Evolutionary conservation across 2,888 invertebrate species (phyloP), one percentile per base, ranked within the genome.

Genomic region (Ellobium chinense): DNA sequence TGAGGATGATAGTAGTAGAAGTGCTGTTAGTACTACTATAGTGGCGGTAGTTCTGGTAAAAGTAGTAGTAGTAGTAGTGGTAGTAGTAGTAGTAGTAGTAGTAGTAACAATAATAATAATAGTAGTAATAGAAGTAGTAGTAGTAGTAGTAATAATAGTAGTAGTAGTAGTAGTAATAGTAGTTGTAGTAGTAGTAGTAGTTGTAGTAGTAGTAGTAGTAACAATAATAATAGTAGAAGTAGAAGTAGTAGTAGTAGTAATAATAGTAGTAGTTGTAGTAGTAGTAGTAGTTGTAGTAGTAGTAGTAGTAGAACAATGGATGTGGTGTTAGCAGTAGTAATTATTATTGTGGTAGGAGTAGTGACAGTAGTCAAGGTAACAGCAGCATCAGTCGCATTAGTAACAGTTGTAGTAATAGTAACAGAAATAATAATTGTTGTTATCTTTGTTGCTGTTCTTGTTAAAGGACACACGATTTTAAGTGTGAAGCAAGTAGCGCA

Each of bases 31-130:
- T 24, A 66, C 7, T 24, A 66, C 7, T 24, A 66, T 66, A 34
- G 66, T 66, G 34, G 36, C 31, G 31, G 66, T n/a, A n/a, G n/a
- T n/a, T n/a, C n/a, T n/a, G n/a, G n/a, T n/a, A n/a, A n/a, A n/a
- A n/a, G n/a, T n/a, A n/a, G n/a, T 66, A 66, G 66, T 66, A 34
- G 66, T 34, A 34, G 66, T 34, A 66, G 66, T 34, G 31, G 66
- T 34, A 66, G 66, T 66, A 66, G 66, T 34, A 66, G 66, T 66
- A 66, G 66, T 66, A 66, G 66, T 66, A 34, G 66, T 66, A 66
- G 31, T 66, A 31, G 29, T 66, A 66, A 12, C 24, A 66, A 12
- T 34, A 66, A 12, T 34, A 66, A 12, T 34, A 66, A 12, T 34
- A 66, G 29, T 66, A 66, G 29, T 34, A 66, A 12, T 66, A 14